A percentile compares a stretch with the other conserved stretches of the same genome.
phyloP scores from a whole-genome alignment of 2,797 vertebrate species.

The Sebastes kiyomatsui region DNA sequence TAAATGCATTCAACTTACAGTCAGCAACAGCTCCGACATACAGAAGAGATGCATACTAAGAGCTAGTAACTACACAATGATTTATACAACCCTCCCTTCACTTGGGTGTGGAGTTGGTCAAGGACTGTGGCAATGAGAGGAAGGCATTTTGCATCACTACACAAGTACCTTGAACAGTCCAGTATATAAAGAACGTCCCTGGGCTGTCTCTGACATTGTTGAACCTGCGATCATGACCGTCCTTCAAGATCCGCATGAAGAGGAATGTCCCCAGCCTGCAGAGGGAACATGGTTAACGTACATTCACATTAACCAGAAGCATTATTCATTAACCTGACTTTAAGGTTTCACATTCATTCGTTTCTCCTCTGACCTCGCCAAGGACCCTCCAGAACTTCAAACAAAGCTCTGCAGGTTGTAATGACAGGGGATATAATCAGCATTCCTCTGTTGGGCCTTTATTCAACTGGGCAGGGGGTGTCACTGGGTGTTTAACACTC shows the following conservation, averaged over 20 bases:
- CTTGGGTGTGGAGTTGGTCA: conserved; percentile 15
- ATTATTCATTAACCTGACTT: conserved; percentile 77
- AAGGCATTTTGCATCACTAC: neutral
- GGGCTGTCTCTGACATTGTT: conserved; percentile 84
- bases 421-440: neutral
- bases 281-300: conserved; percentile 43
- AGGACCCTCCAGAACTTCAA: conserved; percentile 14
- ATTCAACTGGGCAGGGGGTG: neutral
- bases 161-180: conserved; percentile 85
- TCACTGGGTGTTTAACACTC: neutral
- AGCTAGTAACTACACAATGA: conserved; percentile 44
- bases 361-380: conserved; percentile 44
- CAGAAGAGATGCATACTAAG: conserved; percentile 45
- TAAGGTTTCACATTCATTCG: conserved; percentile 46
- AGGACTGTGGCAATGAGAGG: conserved; percentile 25
- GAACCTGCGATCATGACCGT: conserved; percentile 84
- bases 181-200: conserved; percentile 85
- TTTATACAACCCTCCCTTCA: conserved; percentile 38
- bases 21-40: neutral
- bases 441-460: neutral
- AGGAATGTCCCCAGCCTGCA: conserved; percentile 83
- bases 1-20: conserved; percentile 5
- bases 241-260: conserved; percentile 86
- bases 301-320: conserved; percentile 70
- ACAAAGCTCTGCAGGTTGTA: neutral